Percentiles rank a stretch among this genome's conserved stretches.
Evolutionary conservation across 2,888 invertebrate species (phyloP).

Genomic region (Drosophila kambysellisi): DNA sequence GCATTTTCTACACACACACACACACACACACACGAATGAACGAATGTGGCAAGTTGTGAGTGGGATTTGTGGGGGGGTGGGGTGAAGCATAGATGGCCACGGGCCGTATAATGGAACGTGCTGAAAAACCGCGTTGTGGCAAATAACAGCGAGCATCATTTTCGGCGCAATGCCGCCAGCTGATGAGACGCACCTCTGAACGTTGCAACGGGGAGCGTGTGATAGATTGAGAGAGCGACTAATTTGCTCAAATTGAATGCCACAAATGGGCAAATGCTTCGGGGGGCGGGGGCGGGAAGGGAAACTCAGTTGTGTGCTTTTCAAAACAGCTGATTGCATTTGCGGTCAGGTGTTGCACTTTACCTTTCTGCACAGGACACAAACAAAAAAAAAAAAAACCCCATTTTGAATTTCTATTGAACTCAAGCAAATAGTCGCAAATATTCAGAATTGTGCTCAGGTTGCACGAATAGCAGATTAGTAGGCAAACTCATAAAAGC

Average conservation of each 20-base stretch:
- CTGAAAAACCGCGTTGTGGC: conserved; percentile 70
- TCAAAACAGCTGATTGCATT: conserved; percentile 38
- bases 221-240: conserved; percentile 1
- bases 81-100: conserved; percentile 6
- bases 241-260: conserved; percentile 37
- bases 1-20: conserved; percentile 51
- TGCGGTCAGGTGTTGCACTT: conserved; percentile 36
- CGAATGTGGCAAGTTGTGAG: background rate
- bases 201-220: background rate
- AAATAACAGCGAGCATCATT: conserved; percentile 53
- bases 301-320: background rate
- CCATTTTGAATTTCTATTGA: conserved; percentile 13
- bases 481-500: background rate
- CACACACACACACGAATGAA: conserved; percentile 32
- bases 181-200: conserved; percentile 40
- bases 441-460: background rate
- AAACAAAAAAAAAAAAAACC: conserved; percentile 2
- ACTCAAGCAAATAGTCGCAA: background rate
- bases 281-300: background rate
- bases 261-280: conserved; percentile 16
- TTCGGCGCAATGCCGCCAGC: conserved; percentile 16
- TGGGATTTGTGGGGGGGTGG: background rate
- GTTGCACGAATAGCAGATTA: background rate
- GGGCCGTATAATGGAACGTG: conserved; percentile 56
- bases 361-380: conserved; percentile 11